Evolutionary conservation across 2,888 invertebrate species (phyloP).

Genomic region (Zele albiditarsus): DNA sequence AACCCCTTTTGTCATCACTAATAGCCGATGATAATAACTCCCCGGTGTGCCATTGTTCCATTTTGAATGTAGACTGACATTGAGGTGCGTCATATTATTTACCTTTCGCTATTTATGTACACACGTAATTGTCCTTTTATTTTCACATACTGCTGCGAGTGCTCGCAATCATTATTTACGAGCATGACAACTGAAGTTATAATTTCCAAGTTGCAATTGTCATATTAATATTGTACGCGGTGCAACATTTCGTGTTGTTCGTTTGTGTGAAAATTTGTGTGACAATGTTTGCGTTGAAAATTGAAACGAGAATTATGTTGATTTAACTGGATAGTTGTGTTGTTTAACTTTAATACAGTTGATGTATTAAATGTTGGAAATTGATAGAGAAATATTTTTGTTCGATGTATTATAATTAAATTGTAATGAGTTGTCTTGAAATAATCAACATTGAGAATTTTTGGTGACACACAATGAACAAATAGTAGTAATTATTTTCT

Average conservation of each 20-base stretch:
- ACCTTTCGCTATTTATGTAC: neutral
- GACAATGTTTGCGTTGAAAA: neutral
- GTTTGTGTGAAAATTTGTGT: neutral
- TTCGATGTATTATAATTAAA: neutral
- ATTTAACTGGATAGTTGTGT: neutral
- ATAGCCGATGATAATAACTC: conserved; percentile 31
- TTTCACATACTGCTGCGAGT: neutral
- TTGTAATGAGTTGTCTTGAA: neutral
- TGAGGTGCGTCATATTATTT: conserved; percentile 17
- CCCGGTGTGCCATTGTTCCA: conserved; percentile 4
- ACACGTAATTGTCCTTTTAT: neutral
- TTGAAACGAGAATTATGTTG: neutral
- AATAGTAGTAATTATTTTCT: neutral
- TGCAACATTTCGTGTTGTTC: too few species aligned
- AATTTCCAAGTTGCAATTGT: neutral
- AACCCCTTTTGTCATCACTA: conserved; percentile 45
- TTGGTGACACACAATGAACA: neutral
- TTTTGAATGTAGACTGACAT: conserved; percentile 8
- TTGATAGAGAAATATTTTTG: too few species aligned
- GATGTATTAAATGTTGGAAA: too few species aligned
- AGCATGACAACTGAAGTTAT: neutral
- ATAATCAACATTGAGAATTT: neutral
- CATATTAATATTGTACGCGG: neutral
- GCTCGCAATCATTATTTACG: neutral
- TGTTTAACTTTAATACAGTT: too few species aligned